These are phyloP conservation scores for Coptodon bakossiorum DNA, from an alignment of 2,113 vertebrate genomes.

Conservation along the genomic window DNA sequence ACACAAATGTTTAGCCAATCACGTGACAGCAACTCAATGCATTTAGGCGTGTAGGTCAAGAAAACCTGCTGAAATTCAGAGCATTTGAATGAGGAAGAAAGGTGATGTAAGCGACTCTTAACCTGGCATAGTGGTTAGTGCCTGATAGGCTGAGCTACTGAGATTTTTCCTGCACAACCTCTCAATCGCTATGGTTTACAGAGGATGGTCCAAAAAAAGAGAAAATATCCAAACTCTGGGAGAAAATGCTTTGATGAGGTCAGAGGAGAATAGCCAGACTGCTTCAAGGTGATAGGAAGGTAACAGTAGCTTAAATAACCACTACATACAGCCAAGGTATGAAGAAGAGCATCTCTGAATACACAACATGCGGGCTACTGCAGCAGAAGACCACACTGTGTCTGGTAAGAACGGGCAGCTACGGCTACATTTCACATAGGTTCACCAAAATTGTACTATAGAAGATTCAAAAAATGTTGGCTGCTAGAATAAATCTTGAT, in stretches of 20 bases:
- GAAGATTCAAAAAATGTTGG: background rate
- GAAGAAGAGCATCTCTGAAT: background rate
- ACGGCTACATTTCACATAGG: background rate
- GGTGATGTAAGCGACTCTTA: background rate
- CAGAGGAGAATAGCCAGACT: background rate
- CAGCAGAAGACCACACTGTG: background rate
- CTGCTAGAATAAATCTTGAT: background rate
- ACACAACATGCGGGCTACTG: background rate
- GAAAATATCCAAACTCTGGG: background rate
- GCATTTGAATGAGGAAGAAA: background rate
- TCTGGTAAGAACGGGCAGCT: background rate
- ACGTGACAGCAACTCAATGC: background rate
- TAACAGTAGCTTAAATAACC: background rate
- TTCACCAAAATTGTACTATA: background rate
- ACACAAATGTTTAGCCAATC: background rate
- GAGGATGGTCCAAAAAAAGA: background rate
- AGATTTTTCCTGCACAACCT: background rate
- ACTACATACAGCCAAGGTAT: background rate
- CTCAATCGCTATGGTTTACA: background rate
- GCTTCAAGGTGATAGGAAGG: background rate
- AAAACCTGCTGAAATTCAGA: background rate
- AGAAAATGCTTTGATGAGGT: background rate
- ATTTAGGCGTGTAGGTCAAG: background rate
- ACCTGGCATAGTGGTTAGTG: background rate
- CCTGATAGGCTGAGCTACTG: background rate